These are phyloP conservation scores for Drosophila funebris DNA, from an alignment of 1,140 invertebrate genomes.

Conservation along the genomic window DNA sequence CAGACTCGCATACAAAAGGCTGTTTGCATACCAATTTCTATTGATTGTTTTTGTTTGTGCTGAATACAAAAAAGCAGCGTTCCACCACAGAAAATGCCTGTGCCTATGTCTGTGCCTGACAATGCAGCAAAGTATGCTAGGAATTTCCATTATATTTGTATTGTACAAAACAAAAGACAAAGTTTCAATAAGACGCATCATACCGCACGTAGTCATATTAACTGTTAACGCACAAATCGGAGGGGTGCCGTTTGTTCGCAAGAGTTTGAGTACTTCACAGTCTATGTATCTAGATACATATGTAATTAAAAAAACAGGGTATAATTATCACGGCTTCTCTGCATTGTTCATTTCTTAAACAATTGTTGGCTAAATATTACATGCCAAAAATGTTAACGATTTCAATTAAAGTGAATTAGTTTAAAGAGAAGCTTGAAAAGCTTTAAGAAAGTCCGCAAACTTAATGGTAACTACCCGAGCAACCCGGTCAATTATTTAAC, in stretches of 20 bases:
- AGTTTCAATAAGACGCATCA: slow-evolving; percentile 48
- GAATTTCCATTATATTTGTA: slow-evolving; percentile 57
- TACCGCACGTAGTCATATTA: not conserved
- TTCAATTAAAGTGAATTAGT: slow-evolving; percentile 59
- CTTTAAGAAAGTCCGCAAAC: not conserved
- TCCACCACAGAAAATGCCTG: not conserved
- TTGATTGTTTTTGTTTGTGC: slow-evolving; percentile 76
- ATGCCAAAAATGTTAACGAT: not conserved
- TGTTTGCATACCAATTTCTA: slow-evolving; percentile 78
- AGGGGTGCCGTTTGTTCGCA: not conserved
- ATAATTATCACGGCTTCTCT: slow-evolving; percentile 10
- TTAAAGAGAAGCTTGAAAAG: slow-evolving; percentile 15
- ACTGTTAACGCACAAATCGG: slow-evolving; percentile 30
- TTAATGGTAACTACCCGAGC: slow-evolving; percentile 5
- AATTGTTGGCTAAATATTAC: not conserved
- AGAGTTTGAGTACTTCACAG: not conserved
- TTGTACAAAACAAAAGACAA: slow-evolving; percentile 53
- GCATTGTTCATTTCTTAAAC: not conserved
- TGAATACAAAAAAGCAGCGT: slow-evolving; percentile 25
- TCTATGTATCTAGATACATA: not conserved
- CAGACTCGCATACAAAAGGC: slow-evolving; percentile 48
- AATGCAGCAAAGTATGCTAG: slow-evolving; percentile 59
- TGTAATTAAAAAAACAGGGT: slow-evolving; percentile 34
- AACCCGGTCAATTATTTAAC: slow-evolving; percentile 25
- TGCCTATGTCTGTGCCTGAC: slow-evolving; percentile 10